Evolutionary conservation across 1,140 invertebrate species (phyloP).

Genomic region (Drosophila takahashii): DNA sequence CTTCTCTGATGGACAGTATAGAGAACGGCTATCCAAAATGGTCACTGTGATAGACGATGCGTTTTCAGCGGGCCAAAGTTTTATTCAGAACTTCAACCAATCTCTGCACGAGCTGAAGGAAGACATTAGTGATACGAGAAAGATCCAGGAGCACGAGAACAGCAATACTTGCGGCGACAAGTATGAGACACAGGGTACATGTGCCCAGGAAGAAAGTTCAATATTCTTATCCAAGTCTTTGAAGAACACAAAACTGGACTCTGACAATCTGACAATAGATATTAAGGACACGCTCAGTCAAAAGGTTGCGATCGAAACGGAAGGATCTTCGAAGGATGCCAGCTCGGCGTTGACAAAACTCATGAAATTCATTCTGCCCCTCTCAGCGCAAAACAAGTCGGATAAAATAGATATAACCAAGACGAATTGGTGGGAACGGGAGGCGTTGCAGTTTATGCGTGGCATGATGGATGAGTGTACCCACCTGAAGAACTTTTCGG

Average conservation of each 20-base stretch:
- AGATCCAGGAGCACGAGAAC: slow-evolving; percentile 46
- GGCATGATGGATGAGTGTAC: slow-evolving; percentile 99
- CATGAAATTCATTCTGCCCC: slow-evolving; percentile 76
- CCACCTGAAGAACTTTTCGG: slow-evolving; percentile 96
- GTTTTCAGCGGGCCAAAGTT: slow-evolving; percentile 92
- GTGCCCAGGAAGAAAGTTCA: slow-evolving; percentile 31
- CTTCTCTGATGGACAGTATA: slow-evolving; percentile 92
- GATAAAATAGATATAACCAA: slow-evolving; percentile 85
- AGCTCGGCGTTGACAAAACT: slow-evolving; percentile 72
- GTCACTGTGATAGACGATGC: slow-evolving; percentile 90
- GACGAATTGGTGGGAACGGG: slow-evolving; percentile 88
- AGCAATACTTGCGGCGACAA: slow-evolving; percentile 38
- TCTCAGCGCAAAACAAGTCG: slow-evolving; percentile 36
- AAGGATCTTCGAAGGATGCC: slow-evolving; percentile 3
- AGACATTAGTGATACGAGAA: slow-evolving; percentile 80
- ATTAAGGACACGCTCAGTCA: slow-evolving; percentile 13
- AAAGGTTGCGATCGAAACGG: slow-evolving; percentile 25
- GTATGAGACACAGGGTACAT: slow-evolving; percentile 26
- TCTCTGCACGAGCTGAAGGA: slow-evolving; percentile 85
- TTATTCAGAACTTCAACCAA: slow-evolving; percentile 90
- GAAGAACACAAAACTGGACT: slow-evolving; percentile 37
- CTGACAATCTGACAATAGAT: slow-evolving; percentile 37
- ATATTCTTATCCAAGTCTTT: slow-evolving; percentile 59
- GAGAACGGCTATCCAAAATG: slow-evolving; percentile 94
- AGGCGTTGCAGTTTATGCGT: slow-evolving; percentile 97